These are phyloP conservation scores for Myotis pilosus DNA, from an alignment of 2,797 vertebrate genomes.

Conservation along the genomic window DNA sequence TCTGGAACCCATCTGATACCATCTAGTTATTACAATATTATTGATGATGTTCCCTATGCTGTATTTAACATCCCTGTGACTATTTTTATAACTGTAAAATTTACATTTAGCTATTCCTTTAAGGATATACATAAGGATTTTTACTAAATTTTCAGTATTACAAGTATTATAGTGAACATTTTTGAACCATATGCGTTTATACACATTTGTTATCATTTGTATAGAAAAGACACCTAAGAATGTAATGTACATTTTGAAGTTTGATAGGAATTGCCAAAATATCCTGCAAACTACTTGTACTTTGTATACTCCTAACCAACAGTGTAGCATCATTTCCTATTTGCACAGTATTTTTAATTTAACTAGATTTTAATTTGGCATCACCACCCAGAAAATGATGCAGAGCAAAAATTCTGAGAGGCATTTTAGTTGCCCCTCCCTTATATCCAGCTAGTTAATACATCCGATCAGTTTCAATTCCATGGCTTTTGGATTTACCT, in stretches of 20 bases:
- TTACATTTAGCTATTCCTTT: not conserved
- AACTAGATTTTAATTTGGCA: slow-evolving; percentile 8
- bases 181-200: not conserved
- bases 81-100: not conserved
- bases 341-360: not conserved
- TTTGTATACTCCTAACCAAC: not conserved
- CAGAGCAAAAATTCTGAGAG: not conserved
- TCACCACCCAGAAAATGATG: not conserved
- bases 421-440: not conserved
- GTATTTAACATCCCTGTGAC: not conserved
- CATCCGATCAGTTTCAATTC: not conserved
- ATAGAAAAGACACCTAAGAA: not conserved
- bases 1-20: not conserved
- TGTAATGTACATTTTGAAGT: not conserved
- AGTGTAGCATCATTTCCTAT: not conserved
- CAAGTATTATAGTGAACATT: not conserved
- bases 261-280: not conserved
- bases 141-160: not conserved
- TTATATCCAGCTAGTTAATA: not conserved
- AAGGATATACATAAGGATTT: not conserved
- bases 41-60: not conserved
- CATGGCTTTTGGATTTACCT: not conserved
- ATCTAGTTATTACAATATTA: not conserved
- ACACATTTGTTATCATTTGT: not conserved
- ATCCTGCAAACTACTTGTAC: not conserved